A percentile compares a stretch with the other conserved stretches of the same genome.
These are phyloP conservation scores for Vireo altiloquus DNA, from an alignment of 2,113 vertebrate genomes.

Conservation along the genomic window DNA sequence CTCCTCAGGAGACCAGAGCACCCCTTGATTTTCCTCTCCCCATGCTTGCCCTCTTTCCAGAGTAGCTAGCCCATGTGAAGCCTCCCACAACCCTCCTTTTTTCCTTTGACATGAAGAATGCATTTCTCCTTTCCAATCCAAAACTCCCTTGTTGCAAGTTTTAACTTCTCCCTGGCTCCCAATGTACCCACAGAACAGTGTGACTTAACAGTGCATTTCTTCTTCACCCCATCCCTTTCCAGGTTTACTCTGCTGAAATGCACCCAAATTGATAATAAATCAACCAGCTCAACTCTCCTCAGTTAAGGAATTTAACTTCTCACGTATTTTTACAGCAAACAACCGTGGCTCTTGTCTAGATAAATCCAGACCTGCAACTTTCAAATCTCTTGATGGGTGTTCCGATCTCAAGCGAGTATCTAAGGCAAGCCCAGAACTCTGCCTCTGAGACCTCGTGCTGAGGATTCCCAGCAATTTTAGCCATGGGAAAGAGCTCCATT, in stretches of 20 bases:
- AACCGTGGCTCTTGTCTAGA: background rate
- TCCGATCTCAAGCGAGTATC: rapidly evolving
- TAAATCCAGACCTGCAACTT: background rate
- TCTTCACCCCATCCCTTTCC: background rate
- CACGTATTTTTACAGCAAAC: background rate
- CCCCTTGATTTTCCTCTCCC: background rate
- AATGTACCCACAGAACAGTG: rapidly evolving
- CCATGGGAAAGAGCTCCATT: background rate
- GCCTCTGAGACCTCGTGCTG: background rate
- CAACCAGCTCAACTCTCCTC: background rate
- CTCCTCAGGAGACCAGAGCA: background rate
- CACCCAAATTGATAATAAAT: background rate
- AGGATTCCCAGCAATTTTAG: background rate
- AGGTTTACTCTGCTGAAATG: background rate
- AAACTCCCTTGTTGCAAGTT: background rate
- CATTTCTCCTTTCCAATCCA: background rate
- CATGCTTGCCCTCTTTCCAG: background rate
- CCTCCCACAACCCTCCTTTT: background rate
- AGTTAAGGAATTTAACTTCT: background rate
- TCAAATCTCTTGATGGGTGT: background rate
- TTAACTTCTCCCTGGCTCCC: background rate
- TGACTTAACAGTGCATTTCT: background rate
- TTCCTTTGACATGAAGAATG: background rate
- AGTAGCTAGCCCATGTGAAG: background rate
- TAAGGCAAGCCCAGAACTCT: background rate